These are phyloP conservation scores for Echeneis naucrates DNA, from an alignment of 2,797 vertebrate species.

Conservation along the genomic window DNA sequence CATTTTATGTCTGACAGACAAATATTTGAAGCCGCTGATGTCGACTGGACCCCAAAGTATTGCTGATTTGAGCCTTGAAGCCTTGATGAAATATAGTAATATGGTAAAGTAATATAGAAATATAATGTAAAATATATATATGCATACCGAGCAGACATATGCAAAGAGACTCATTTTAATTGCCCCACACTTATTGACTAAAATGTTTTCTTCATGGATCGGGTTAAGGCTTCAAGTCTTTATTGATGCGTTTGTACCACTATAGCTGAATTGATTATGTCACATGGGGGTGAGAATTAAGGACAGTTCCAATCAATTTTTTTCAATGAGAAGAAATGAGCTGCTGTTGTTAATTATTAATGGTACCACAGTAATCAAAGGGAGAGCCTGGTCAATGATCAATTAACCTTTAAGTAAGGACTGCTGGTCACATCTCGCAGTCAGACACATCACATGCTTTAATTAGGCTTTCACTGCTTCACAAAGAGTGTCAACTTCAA, in stretches of 20 bases:
- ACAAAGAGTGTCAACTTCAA: slow-evolving; percentile 8
- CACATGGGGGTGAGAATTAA: slow-evolving; percentile 48
- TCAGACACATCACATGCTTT: slow-evolving; percentile 13
- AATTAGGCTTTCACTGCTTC: slow-evolving; percentile 25
- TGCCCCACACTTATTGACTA: slow-evolving; percentile 32
- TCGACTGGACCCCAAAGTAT: not conserved
- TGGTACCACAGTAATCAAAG: slow-evolving; percentile 36
- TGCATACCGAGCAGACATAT: not conserved
- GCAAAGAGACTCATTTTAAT: slow-evolving; percentile 14
- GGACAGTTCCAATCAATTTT: slow-evolving; percentile 59
- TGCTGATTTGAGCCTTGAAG: not conserved
- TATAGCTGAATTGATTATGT: slow-evolving; percentile 57
- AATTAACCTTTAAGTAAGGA: slow-evolving; percentile 35
- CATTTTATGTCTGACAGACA: not conserved
- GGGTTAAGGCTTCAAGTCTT: slow-evolving; percentile 37
- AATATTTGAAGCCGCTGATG: not conserved
- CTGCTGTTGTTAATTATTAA: slow-evolving; percentile 41
- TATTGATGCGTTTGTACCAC: slow-evolving; percentile 64
- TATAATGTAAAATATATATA: slow-evolving; percentile 4
- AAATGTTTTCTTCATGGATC: slow-evolving; percentile 22
- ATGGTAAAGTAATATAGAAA: no score
- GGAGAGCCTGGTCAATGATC: slow-evolving; percentile 36
- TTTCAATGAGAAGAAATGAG: slow-evolving; percentile 53
- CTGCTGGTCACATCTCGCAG: slow-evolving; percentile 1
- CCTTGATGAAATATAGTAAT: slow-evolving; percentile 3